Conservation (phyloP, 1,140 invertebrate species). For the Panagrolaimus sp. region DNA sequence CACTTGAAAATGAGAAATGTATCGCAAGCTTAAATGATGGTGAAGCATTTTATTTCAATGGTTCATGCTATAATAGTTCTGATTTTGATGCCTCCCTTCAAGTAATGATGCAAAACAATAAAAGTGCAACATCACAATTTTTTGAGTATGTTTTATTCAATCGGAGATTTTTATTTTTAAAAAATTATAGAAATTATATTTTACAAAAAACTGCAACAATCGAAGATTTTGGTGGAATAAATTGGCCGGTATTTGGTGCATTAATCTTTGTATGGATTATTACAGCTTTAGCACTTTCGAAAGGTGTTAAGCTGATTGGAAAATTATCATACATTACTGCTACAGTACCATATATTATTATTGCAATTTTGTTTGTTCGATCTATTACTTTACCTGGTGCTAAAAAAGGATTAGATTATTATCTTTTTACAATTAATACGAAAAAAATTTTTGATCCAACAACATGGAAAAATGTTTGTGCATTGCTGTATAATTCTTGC, state of each 20-base stretch:
- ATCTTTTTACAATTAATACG: constrained; percentile 36
- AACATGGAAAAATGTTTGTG: constrained; percentile 24
- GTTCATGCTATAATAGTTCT: no score
- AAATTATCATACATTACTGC: constrained; percentile 34
- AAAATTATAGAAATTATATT: constrained; percentile 39
- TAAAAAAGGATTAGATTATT: constrained; percentile 33
- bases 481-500: no score
- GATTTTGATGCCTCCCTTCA: constrained; percentile 60
- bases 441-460: not conserved
- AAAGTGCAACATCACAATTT: constrained; percentile 43
- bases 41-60: no score
- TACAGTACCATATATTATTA: constrained; percentile 41
- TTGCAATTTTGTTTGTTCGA: constrained; percentile 37
- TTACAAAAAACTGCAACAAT: constrained; percentile 35
- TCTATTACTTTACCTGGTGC: constrained; percentile 40
- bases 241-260: constrained; percentile 48
- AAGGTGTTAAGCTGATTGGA: constrained; percentile 44
- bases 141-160: constrained; percentile 27
- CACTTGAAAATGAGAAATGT: no score
- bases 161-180: not conserved
- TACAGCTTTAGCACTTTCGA: constrained; percentile 33
- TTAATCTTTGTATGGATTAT: constrained; percentile 45
- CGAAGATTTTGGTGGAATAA: constrained; percentile 62
- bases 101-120: constrained; percentile 54
- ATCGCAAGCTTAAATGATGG: no score